These are phyloP conservation scores for Rynchops niger DNA, from an alignment of 2,113 vertebrate species.

Conservation along the genomic window DNA sequence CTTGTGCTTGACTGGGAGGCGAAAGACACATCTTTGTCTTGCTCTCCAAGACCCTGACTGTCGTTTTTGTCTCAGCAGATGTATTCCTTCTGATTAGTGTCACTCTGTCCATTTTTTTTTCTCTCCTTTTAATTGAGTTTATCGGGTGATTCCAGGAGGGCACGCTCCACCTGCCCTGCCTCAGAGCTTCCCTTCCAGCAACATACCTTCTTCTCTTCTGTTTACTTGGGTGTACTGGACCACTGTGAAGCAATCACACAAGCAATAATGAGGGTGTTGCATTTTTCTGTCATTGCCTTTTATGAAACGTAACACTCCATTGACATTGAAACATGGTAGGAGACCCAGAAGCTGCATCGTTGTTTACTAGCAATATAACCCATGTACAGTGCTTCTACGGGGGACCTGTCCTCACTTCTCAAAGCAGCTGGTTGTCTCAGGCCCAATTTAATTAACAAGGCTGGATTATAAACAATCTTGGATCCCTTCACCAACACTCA, in stretches of 20 bases:
- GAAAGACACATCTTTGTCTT: neutral
- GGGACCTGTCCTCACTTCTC: neutral
- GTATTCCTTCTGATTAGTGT: neutral
- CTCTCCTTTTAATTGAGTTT: neutral
- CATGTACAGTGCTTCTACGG: neutral
- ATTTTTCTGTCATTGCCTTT: neutral
- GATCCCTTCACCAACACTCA: neutral
- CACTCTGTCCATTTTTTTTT: neutral
- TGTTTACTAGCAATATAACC: neutral
- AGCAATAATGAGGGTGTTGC: neutral
- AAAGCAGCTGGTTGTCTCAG: neutral
- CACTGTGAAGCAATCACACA: slow-evolving; percentile 4
- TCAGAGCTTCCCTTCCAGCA: neutral
- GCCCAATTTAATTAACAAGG: neutral
- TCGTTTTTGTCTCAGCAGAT: neutral
- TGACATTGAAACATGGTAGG: neutral
- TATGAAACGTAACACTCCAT: neutral
- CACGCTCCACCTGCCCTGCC: neutral
- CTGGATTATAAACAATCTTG: slow-evolving; percentile 17
- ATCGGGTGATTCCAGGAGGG: neutral
- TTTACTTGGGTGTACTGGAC: neutral
- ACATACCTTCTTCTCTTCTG: neutral
- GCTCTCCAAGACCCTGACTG: neutral
- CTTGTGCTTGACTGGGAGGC: neutral
- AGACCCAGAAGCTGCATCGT: neutral